A percentile compares a stretch with the other conserved stretches of the same genome.
Evolutionary conservation across 2,797 vertebrate genomes (phyloP).

Genomic region (Aphelocoma californica): DNA sequence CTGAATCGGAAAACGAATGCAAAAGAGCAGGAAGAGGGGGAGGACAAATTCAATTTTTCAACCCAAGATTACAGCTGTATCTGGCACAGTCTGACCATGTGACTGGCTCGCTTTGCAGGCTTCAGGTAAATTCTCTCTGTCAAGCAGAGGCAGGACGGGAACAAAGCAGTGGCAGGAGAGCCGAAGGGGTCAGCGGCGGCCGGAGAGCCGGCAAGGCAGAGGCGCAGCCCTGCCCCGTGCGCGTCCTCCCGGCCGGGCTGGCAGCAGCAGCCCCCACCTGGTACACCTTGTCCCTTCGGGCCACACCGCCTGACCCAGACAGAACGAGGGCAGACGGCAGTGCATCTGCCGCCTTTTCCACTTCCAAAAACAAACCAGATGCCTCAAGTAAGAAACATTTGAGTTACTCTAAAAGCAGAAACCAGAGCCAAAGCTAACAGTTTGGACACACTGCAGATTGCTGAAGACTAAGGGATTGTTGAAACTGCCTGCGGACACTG

Average conservation of each 20-base stretch:
- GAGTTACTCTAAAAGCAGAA: conserved; percentile 1
- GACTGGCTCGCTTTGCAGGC: background rate
- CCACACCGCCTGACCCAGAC: background rate
- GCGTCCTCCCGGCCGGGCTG: rapidly evolving
- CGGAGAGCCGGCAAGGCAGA: background rate
- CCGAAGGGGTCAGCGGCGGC: background rate
- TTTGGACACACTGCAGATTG: background rate
- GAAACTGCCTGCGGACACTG: background rate
- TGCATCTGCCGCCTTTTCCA: background rate
- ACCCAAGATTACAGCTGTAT: rapidly evolving
- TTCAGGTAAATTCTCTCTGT: background rate
- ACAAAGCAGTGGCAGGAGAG: background rate
- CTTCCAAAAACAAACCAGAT: background rate
- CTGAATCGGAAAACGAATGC: background rate
- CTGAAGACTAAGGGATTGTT: background rate
- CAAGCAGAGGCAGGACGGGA: background rate
- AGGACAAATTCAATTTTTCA: background rate
- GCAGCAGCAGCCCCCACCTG: background rate
- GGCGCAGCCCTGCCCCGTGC: background rate
- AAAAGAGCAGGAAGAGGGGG: background rate
- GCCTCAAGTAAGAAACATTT: background rate
- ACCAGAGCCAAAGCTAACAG: conserved; percentile 12
- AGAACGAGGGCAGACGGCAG: background rate
- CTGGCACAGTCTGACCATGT: background rate
- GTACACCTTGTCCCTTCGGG: background rate